Conservation (phyloP, 2,888 invertebrate species). For the Dicycla oo region DNA sequence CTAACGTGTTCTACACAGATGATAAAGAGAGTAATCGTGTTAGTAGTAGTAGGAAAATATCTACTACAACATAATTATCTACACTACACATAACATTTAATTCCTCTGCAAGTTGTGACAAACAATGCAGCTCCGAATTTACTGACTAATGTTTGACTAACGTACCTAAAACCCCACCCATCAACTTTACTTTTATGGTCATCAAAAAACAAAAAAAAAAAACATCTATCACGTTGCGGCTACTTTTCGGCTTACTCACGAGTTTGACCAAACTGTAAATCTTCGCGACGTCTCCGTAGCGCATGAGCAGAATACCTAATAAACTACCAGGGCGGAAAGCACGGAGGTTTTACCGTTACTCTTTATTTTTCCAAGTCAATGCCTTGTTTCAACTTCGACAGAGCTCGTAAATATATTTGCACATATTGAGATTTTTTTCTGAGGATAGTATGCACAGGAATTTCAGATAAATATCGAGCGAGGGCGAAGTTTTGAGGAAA, state of each 20-base stretch:
- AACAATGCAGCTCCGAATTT: constrained; percentile 4
- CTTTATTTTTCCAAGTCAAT: constrained; percentile 55
- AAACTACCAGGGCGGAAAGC: constrained; percentile 38
- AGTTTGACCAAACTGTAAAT: constrained; percentile 53
- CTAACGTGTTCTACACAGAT: background rate
- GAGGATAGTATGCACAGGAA: constrained; percentile 28
- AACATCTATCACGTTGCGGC: constrained; percentile 12
- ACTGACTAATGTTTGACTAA: constrained; percentile 14
- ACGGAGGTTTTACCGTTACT: constrained; percentile 50
- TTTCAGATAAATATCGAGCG: constrained; percentile 35
- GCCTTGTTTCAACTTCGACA: constrained; percentile 34
- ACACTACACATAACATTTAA: too few relatives aligned
- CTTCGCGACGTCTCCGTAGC: constrained; percentile 27
- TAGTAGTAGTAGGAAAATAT: constrained; percentile 1
- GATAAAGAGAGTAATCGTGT: constrained; percentile 15
- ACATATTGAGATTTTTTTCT: constrained; percentile 11
- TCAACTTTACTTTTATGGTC: constrained; percentile 18
- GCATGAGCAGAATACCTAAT: constrained; percentile 51
- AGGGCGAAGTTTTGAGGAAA: constrained; percentile 25
- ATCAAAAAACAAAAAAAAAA: constrained; percentile 26
- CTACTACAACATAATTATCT: too few relatives aligned
- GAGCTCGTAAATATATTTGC: constrained; percentile 43
- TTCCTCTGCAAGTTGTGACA: background rate
- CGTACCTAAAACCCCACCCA: constrained; percentile 3
- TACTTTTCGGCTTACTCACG: constrained; percentile 42